These are phyloP conservation scores for Cavia porcellus DNA, from an alignment of 2,113 vertebrate species.

Conservation along the genomic window DNA sequence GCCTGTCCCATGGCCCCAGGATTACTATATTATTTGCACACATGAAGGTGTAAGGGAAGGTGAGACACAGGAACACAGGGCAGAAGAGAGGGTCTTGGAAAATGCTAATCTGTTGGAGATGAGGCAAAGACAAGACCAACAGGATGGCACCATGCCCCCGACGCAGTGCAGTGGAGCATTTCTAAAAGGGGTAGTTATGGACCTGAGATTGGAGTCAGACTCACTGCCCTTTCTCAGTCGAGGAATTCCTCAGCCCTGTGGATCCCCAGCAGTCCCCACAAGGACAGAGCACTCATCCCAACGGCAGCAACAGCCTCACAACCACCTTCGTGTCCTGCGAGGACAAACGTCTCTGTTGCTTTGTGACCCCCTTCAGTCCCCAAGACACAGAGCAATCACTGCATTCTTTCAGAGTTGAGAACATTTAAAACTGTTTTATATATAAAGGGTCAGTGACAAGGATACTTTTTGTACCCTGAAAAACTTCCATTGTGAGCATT, in stretches of 20 bases:
- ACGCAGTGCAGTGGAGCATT: background rate
- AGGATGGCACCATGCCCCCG: rapidly evolving
- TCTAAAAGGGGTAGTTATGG: background rate
- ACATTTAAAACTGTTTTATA: slow-evolving; percentile 57
- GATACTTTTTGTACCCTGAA: slow-evolving; percentile 68
- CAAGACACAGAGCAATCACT: background rate
- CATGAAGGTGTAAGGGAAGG: background rate
- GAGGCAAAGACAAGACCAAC: background rate
- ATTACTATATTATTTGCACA: background rate
- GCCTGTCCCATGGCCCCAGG: background rate
- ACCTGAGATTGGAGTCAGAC: background rate
- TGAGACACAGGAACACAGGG: background rate
- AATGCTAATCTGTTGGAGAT: background rate
- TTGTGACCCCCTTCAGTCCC: background rate
- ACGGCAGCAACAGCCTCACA: too few species aligned
- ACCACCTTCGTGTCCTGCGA: background rate
- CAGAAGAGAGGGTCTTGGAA: background rate
- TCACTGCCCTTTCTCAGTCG: background rate
- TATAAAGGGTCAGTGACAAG: slow-evolving; percentile 64
- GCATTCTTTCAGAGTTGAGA: slow-evolving; percentile 48
- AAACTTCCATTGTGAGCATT: slow-evolving; percentile 78
- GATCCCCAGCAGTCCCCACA: background rate
- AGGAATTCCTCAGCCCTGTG: background rate
- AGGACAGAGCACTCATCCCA: background rate
- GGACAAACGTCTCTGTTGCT: background rate